Base-by-base conservation (phyloP, 2,888 invertebrate genomes). In the Andrena trimmerana region DNA sequence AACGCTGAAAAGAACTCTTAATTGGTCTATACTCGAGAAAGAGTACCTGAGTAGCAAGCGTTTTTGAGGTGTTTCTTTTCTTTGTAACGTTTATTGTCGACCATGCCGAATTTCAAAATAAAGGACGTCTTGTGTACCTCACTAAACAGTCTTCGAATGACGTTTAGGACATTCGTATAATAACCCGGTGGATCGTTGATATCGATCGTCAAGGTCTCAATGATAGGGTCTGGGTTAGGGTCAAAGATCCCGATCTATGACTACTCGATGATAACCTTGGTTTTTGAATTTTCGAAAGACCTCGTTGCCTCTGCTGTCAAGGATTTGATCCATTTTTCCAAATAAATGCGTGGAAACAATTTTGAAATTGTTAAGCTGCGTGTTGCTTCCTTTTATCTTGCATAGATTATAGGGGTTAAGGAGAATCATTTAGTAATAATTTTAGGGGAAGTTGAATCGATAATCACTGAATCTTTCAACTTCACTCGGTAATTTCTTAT, bases 81-180 rank as follows among this genome's bases (percentile, higher is more conserved):
- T 13, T 16, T 24, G 29, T 8, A 7, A 13, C 24, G 50, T 36
- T 27, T 5, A 8, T 16, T 31, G 20, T 2, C 5, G 33, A n/a
- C 50, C 31, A 36, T 20, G 4, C 1, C 1, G 50, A 36, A 62
- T 20, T 42, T 13, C 24, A 52, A 48, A 33, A 33, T 68, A 13
- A 54, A 20, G 7, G 48, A 31, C 20, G 8, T 20, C 7, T 50
- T 60, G 50, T 29, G 50, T 48, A n/a, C 31, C 3, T 31, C 16
- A 6, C 3, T 10, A 36, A 72, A 57, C 13, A 8, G 27, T 80
- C 52, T 31, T 27, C 50, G 65, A 77, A 70, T 81, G 81, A 81
- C 68, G 71, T 82, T 63, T 68, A 63, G 71, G 71, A 81, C 81
- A 48, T 81, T 81, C 81, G 76, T 48, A 42, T 81, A 72, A 83